Base-by-base conservation (phyloP, 2,797 vertebrate genomes). In the Lepus oiostolus region DNA sequence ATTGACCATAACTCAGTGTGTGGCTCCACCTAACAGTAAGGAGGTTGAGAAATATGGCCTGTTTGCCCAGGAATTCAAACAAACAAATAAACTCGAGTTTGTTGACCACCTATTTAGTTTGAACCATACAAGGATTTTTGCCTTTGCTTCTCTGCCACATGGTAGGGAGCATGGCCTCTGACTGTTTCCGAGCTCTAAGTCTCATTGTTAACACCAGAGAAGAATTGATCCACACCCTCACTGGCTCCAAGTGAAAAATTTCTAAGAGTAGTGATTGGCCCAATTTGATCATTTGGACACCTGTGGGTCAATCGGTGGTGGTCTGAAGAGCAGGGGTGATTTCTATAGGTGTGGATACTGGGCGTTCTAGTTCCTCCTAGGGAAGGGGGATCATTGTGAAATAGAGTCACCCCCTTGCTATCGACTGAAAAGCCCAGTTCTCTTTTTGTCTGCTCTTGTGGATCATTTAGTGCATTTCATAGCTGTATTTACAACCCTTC, bases 281-380 rank as follows among this genome's bases (percentile, higher is more conserved):
- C 28, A 35, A 14, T 84, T 84, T 86, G 32, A 38, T 83, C 96
- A 72, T 93, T 84, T 91, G 92, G 76, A 38, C 17, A 83, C 10
- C 21, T 5, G 19, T 74, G 81, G 26, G 54, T 21, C 82, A 83
- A 9, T 88, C 42, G 52, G 19, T 19, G 21, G 7, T 68, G 13
- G 62, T 26, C 32, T 65, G 35, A 80, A 83, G 28, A 65, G 17
- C 17, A 72, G 42, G 9, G 71, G 4, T 58, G 11, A 50, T 60
- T 90, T 68, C 30, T 24, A 17, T 28, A 35, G 54, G 17, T 30
- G 17, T 54, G 35, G 12, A 3, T 7, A 4, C 38, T 81, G 60
- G 68, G 68, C 62, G 2, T 28, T 17, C 12, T 7, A 32, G 22
- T 47, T 71, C 11, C 24, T 81, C 6, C 38, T 87, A 42, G 60